A percentile compares a stretch with the other conserved stretches of the same genome.
These are phyloP conservation scores for Andrena marginata DNA, from an alignment of 2,888 invertebrate species.

Conservation along the genomic window DNA sequence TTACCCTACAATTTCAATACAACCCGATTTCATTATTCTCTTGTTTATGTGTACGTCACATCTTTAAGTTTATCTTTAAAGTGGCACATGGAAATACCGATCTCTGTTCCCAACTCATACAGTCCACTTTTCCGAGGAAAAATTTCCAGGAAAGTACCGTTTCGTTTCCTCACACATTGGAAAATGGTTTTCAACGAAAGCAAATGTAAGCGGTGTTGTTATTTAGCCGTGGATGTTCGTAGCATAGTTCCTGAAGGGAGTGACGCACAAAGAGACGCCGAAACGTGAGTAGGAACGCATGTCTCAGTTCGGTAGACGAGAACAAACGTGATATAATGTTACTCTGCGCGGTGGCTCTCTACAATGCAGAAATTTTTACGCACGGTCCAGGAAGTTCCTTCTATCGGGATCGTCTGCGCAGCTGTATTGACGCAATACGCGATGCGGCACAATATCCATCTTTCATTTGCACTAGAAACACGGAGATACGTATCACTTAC, in stretches of 20 bases:
- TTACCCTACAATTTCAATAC: no score
- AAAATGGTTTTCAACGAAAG: neutral
- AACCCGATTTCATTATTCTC: no score
- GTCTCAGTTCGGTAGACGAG: conserved; percentile 72
- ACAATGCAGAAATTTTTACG: conserved; percentile 66
- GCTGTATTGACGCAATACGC: conserved; percentile 46
- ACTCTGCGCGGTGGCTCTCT: conserved; percentile 64
- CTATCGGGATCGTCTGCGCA: conserved; percentile 53
- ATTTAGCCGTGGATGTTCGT: conserved; percentile 4
- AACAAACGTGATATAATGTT: conserved; percentile 73
- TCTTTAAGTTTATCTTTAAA: no score
- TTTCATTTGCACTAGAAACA: conserved; percentile 34
- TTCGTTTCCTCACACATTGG: neutral
- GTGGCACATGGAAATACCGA: no score
- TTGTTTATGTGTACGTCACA: no score
- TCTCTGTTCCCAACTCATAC: no score
- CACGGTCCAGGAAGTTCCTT: conserved; percentile 66
- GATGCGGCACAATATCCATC: conserved; percentile 39
- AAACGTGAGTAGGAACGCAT: conserved; percentile 69
- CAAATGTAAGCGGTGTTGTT: neutral
- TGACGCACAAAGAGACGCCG: conserved; percentile 63
- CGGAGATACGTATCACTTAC: conserved; percentile 3
- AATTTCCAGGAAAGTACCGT: neutral
- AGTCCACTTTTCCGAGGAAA: neutral
- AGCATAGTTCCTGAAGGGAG: conserved; percentile 34